Evolutionary conservation across 64 coral and sea anemone species (phyloP).

Genomic region (Porites australiensis): DNA sequence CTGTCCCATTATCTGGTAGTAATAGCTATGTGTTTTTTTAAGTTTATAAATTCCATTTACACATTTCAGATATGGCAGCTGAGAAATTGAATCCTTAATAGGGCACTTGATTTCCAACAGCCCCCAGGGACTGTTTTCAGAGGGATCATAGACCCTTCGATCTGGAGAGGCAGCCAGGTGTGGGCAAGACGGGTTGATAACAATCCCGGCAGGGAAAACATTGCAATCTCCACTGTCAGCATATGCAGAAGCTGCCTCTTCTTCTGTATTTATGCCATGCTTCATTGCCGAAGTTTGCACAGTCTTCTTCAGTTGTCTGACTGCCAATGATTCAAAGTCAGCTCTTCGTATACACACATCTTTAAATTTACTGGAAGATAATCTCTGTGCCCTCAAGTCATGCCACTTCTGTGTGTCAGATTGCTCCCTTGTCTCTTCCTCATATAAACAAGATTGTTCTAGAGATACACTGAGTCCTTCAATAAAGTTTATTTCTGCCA

Average conservation of each 20-base stretch:
- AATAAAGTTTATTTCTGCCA: constrained; percentile 13
- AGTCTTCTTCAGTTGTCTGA: constrained; percentile 64
- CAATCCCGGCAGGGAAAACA: constrained; percentile 44
- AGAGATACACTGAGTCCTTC: constrained; percentile 40
- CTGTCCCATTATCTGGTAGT: constrained; percentile 67
- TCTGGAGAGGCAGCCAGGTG: constrained; percentile 50
- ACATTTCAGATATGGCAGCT: constrained; percentile 51
- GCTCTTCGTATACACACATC: constrained; percentile 42
- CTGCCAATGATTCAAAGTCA: constrained; percentile 44
- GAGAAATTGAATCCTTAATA: constrained; percentile 55
- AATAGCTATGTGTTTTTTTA: constrained; percentile 53
- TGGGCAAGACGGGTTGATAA: constrained; percentile 50
- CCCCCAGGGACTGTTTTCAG: constrained; percentile 19
- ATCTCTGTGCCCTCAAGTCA: constrained; percentile 19
- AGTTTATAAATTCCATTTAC: constrained; percentile 55
- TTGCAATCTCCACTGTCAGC: constrained; percentile 27
- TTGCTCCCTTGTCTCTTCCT: constrained; percentile 56
- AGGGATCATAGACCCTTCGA: constrained; percentile 42
- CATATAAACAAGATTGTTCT: constrained; percentile 29
- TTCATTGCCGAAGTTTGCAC: constrained; percentile 47
- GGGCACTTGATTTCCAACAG: constrained; percentile 54
- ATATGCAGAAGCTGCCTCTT: constrained; percentile 41
- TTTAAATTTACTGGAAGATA: constrained; percentile 63
- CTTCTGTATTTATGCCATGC: constrained; percentile 47
- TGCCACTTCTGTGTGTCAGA: not conserved